Evolutionary conservation across 2,888 invertebrate species (phyloP), one percentile per base, ranked within the genome.

Genomic region (Augochlorella aurata): DNA sequence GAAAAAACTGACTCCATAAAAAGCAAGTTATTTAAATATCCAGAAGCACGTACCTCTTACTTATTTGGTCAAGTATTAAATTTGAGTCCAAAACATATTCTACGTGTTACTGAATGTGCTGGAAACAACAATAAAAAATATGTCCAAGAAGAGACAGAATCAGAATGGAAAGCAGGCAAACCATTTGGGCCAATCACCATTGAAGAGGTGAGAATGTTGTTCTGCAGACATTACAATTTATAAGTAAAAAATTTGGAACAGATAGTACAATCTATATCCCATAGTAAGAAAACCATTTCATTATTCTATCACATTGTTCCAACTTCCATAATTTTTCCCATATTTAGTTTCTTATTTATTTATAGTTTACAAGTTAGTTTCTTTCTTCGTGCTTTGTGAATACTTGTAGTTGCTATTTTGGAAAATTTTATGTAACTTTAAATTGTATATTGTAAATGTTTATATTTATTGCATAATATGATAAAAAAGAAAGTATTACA

Each of bases 191-290:
- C 93, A 0, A 88, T 92, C 44, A 93, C 93, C 74, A 85, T 89
- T 71, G 91, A 93, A 88, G 92, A 93, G 91, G 92, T 93, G 87
- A 91, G 90, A 79, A 90, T 90, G 89, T 87, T 91, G 61, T 74
- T 90, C 68, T 89, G 89, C 76, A 89, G 91, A 65, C 84, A 90
- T 85, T 85, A 86, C 72, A 82, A 52, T 79, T 14, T 77, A 44
- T 87, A 52, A 75, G 45, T 58, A 14, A 29, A 4, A 66, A 49
- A n/a, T 67, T 72, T 4, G 21, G 16, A 74, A 58, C 12, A 14
- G 10, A 21, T 24, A 50, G 0, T 49, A 71, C 4, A n/a, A 63
- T 21, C 29, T 68, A 68, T 52, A 44, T 75, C 54, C 38, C 29
- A 2, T n/a, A 24, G 72, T 72, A 58, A 47, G 54, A 24, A 58